Conservation (phyloP, 2,113 vertebrate species). For the Siniperca knerii region DNA sequence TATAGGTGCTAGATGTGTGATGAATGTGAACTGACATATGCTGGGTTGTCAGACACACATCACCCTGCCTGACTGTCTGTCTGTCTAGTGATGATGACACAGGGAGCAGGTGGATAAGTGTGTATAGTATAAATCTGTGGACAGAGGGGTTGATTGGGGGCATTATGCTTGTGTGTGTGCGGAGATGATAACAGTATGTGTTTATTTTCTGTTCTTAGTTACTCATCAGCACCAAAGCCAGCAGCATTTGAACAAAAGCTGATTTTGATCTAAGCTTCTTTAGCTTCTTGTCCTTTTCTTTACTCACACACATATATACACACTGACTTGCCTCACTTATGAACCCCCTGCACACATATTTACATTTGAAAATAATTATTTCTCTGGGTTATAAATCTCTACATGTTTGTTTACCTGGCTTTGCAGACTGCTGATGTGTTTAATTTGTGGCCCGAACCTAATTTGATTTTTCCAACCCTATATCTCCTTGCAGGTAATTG, state of each 20-base stretch:
- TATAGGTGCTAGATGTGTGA: constrained; percentile 56
- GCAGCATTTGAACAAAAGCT: constrained; percentile 25
- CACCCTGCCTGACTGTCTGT: constrained; percentile 19
- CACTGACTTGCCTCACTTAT: not conserved
- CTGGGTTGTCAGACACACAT: constrained; percentile 53
- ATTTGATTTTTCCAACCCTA: constrained; percentile 52
- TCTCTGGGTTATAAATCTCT: not conserved
- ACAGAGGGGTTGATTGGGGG: constrained; percentile 13
- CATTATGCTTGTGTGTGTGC: constrained; percentile 17
- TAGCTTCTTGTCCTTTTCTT: constrained; percentile 9
- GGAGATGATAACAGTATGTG: constrained; percentile 13
- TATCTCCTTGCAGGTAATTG: constrained; percentile 92
- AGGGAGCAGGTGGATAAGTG: constrained; percentile 34
- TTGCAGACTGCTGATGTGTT: constrained; percentile 18
- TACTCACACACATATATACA: not conserved
- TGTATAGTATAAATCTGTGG: constrained; percentile 14
- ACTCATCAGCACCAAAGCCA: constrained; percentile 24
- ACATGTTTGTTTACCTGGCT: constrained; percentile 34
- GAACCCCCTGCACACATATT: constrained; percentile 18
- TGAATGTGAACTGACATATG: constrained; percentile 55
- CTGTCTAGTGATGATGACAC: constrained; percentile 39
- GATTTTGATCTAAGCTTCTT: constrained; percentile 23
- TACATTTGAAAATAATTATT: constrained; percentile 28
- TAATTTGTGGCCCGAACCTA: constrained; percentile 49
- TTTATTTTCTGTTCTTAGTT: constrained; percentile 27